phyloP scores from a whole-genome alignment of 1,140 invertebrate species.

The Meteorus sp. region DNA sequence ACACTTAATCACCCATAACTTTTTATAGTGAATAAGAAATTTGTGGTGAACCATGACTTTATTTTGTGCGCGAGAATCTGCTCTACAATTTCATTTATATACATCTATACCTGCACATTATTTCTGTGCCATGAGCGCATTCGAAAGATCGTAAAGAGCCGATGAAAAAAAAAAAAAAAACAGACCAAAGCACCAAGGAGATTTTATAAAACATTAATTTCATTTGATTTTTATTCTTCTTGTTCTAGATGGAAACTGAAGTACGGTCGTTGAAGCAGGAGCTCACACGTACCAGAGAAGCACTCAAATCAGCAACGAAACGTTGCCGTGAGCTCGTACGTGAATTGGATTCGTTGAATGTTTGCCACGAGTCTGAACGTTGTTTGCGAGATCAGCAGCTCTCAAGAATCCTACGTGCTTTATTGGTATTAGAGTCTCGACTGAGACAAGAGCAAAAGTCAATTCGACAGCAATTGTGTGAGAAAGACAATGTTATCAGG shows the following conservation, averaged over 20 bases:
- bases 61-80: too few relatives aligned
- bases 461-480: slow-evolving; percentile 68
- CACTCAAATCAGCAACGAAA: slow-evolving; percentile 56
- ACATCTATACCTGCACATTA: too few relatives aligned
- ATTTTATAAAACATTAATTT: neutral
- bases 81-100: neutral
- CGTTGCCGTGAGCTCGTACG: slow-evolving; percentile 63
- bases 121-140: too few relatives aligned
- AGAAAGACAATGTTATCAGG: slow-evolving; percentile 72
- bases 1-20: neutral
- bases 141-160: too few relatives aligned
- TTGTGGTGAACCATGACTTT: too few relatives aligned
- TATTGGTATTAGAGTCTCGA: slow-evolving; percentile 71
- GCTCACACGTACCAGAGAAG: slow-evolving; percentile 54
- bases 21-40: too few relatives aligned
- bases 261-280: slow-evolving; percentile 67
- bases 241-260: slow-evolving; percentile 67
- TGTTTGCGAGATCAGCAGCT: slow-evolving; percentile 68
- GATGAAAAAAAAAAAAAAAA: neutral
- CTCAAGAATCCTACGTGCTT: slow-evolving; percentile 67
- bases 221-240: slow-evolving; percentile 7
- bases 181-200: neutral
- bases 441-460: slow-evolving; percentile 74
- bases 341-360: slow-evolving; percentile 65
- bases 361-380: slow-evolving; percentile 63